Conservation (phyloP, 2,888 invertebrate species). For the Ametastegia equiseti region DNA sequence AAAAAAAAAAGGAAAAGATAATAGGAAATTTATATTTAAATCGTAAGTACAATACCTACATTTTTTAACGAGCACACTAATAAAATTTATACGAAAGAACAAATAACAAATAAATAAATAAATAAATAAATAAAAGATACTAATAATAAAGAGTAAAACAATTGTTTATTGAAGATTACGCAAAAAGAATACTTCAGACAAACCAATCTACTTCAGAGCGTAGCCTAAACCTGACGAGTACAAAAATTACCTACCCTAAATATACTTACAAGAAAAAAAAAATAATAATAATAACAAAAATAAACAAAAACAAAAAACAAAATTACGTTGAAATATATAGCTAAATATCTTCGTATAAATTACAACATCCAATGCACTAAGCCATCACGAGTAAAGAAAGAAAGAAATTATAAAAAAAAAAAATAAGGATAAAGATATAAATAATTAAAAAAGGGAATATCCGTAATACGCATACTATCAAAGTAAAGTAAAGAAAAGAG, state of each 20-base stretch:
- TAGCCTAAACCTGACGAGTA: slow-evolving; percentile 76
- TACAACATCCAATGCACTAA: slow-evolving; percentile 4
- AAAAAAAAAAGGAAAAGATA: slow-evolving; percentile 49
- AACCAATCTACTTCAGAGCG: slow-evolving; percentile 75
- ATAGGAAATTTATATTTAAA: slow-evolving; percentile 54
- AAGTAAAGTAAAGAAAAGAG: slow-evolving; percentile 15
- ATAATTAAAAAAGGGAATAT: slow-evolving; percentile 32
- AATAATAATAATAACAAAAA: not conserved
- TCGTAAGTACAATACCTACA: slow-evolving; percentile 49
- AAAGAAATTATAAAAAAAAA: too few relatives aligned
- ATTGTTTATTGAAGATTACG: slow-evolving; percentile 14
- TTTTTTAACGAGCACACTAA: slow-evolving; percentile 49
- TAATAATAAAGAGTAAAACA: slow-evolving; percentile 20
- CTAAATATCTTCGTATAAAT: slow-evolving; percentile 18
- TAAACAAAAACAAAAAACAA: not conserved
- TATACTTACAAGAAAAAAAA: slow-evolving; percentile 25
- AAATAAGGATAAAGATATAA: slow-evolving; percentile 13
- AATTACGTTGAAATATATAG: slow-evolving; percentile 15
- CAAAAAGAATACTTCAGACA: slow-evolving; percentile 35
- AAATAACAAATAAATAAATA: not conserved
- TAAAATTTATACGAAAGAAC: not conserved
- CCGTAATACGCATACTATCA: not conserved
- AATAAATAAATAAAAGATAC: not conserved
- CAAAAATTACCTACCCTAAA: slow-evolving; percentile 60
- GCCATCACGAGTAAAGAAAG: slow-evolving; percentile 8